phyloP scores from a whole-genome alignment of 1,140 invertebrate species.

The Drosophila elegans region DNA sequence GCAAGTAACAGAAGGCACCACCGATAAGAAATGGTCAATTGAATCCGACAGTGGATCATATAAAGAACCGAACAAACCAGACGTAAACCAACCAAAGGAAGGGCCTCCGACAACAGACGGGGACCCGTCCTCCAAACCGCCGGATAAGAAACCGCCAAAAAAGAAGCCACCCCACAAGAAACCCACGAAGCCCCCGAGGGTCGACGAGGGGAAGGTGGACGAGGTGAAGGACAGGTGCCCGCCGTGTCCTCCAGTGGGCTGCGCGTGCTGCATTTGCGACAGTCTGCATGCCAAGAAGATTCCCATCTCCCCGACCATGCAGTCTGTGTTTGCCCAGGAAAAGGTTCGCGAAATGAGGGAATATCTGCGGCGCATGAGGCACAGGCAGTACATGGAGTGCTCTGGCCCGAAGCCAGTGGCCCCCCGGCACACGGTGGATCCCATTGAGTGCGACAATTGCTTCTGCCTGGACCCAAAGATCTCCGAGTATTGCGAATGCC shows the following conservation, averaged over 20 bases:
- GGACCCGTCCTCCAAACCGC: neutral
- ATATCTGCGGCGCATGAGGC: slow-evolving; percentile 16
- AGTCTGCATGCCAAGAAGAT: slow-evolving; percentile 10
- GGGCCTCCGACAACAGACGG: neutral
- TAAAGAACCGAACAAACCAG: neutral
- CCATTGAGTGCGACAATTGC: slow-evolving; percentile 7
- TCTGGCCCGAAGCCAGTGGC: neutral
- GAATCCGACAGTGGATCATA: neutral
- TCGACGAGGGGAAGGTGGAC: neutral
- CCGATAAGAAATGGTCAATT: neutral
- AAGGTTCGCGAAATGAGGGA: slow-evolving; percentile 29
- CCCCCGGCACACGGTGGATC: slow-evolving; percentile 16
- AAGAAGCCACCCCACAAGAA: neutral
- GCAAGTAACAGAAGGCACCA: neutral
- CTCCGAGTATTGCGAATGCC: slow-evolving; percentile 26
- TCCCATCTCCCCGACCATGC: slow-evolving; percentile 20
- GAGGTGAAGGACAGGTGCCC: neutral
- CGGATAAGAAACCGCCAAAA: neutral
- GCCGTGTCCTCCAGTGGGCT: slow-evolving; percentile 3
- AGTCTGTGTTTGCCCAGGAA: slow-evolving; percentile 18
- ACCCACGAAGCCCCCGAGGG: neutral
- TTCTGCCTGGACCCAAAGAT: slow-evolving; percentile 28
- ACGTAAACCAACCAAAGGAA: too few species aligned
- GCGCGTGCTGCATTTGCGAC: slow-evolving; percentile 35
- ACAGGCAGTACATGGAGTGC: slow-evolving; percentile 10